Conservation (phyloP, 2,888 invertebrate genomes). For the Trichacis sp. region DNA sequence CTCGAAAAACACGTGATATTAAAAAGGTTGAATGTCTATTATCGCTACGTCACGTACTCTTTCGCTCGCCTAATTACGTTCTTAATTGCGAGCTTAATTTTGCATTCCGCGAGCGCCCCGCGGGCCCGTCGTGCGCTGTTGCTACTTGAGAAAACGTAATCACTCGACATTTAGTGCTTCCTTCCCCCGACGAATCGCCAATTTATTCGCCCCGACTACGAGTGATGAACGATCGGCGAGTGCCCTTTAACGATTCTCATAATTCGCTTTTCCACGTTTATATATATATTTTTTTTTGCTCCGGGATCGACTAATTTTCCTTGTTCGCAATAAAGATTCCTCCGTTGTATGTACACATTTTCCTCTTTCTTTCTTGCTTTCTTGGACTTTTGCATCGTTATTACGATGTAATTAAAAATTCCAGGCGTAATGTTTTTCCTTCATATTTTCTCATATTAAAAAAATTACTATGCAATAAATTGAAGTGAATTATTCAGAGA, state of each 20-base stretch:
- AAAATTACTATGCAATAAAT: no score
- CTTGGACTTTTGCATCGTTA: no score
- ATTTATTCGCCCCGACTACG: constrained; percentile 23
- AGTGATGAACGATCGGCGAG: constrained; percentile 15
- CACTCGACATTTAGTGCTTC: constrained; percentile 27
- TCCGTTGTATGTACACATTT: no score
- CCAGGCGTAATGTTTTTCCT: no score
- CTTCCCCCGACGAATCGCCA: constrained; percentile 30
- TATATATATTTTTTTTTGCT: no score
- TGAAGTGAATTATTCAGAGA: no score
- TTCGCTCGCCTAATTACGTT: constrained; percentile 40
- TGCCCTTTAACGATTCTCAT: background rate
- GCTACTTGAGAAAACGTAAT: constrained; percentile 23
- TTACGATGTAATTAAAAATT: no score
- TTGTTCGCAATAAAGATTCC: background rate
- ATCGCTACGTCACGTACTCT: constrained; percentile 38
- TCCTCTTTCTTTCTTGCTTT: no score
- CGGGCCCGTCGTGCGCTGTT: constrained; percentile 5
- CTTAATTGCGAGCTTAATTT: constrained; percentile 44
- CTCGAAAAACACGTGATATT: no score
- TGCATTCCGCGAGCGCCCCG: constrained; percentile 24
- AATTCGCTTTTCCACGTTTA: background rate
- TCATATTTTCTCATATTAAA: no score
- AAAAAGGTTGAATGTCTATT: no score
- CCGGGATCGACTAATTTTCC: background rate